Percentiles rank a stretch among this genome's conserved stretches.
phyloP scores from a whole-genome alignment of 2,797 vertebrate species.

The Urosaurus nigricauda region DNA sequence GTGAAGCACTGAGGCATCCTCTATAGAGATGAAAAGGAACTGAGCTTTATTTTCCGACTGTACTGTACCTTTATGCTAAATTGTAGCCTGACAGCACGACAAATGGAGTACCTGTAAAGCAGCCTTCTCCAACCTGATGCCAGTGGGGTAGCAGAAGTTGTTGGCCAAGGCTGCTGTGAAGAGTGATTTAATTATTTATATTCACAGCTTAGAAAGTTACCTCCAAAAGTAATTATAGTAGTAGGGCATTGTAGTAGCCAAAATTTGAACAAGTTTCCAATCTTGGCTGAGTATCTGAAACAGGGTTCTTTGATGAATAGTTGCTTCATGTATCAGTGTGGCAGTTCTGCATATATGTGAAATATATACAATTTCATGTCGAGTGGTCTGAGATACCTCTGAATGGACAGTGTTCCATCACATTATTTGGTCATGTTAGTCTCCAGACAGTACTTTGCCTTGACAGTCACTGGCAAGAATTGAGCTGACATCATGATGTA shows the following conservation, averaged over 20 bases:
- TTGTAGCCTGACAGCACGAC: not conserved
- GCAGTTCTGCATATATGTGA: not conserved
- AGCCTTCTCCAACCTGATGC: not conserved
- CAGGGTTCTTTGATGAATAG: not conserved
- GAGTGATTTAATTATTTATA: too few relatives aligned
- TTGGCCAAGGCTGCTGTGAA: not conserved
- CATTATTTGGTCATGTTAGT: not conserved
- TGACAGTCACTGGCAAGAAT: slow-evolving; percentile 3
- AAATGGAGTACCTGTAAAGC: not conserved
- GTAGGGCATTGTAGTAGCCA: not conserved
- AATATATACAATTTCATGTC: not conserved
- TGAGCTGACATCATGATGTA: not conserved
- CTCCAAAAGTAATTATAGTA: not conserved
- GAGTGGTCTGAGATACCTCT: not conserved
- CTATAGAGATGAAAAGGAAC: not conserved
- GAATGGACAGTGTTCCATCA: not conserved
- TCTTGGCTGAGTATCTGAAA: not conserved
- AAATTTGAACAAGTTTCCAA: not conserved
- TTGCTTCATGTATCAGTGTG: not conserved
- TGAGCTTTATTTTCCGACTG: not conserved
- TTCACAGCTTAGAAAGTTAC: not conserved
- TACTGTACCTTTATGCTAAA: not conserved
- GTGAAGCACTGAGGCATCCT: not conserved
- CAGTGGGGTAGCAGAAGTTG: not conserved
- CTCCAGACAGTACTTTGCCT: slow-evolving; percentile 17